Evolutionary conservation across 2,888 invertebrate genomes (phyloP).

Genomic region (Pollenia amentaria): DNA sequence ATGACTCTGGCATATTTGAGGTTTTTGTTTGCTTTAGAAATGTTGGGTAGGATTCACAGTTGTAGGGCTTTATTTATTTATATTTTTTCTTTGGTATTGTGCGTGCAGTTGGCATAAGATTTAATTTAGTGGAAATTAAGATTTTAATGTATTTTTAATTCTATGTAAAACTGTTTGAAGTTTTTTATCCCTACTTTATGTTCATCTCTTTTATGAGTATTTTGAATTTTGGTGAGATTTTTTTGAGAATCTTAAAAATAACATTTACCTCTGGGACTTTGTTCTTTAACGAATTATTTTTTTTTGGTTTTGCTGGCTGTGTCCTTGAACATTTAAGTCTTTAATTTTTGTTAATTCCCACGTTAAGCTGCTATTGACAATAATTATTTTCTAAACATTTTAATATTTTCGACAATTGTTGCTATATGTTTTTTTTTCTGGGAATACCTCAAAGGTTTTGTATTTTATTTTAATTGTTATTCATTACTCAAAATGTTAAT

Average conservation of each 20-base stretch:
- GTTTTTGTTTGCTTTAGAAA: neutral
- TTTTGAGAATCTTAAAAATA: neutral
- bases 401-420: neutral
- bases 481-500: conserved; percentile 8
- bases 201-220: neutral
- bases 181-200: neutral
- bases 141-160: conserved; percentile 41
- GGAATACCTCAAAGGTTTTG: neutral
- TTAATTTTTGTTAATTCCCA: neutral
- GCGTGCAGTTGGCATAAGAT: neutral
- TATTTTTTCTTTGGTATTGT: neutral
- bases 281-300: neutral
- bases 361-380: neutral
- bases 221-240: neutral
- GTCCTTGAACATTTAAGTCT: conserved; percentile 8
- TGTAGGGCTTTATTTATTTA: neutral
- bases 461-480: conserved; percentile 3
- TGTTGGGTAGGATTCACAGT: neutral
- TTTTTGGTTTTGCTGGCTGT: neutral
- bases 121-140: conserved; percentile 34
- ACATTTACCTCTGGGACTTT: conserved; percentile 14
- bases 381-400: neutral
- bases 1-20: neutral
- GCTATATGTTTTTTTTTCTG: neutral
- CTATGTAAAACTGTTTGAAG: conserved; percentile 12